These are phyloP conservation scores for Apoda limacodes DNA, from an alignment of 2,888 invertebrate species.

Conservation along the genomic window DNA sequence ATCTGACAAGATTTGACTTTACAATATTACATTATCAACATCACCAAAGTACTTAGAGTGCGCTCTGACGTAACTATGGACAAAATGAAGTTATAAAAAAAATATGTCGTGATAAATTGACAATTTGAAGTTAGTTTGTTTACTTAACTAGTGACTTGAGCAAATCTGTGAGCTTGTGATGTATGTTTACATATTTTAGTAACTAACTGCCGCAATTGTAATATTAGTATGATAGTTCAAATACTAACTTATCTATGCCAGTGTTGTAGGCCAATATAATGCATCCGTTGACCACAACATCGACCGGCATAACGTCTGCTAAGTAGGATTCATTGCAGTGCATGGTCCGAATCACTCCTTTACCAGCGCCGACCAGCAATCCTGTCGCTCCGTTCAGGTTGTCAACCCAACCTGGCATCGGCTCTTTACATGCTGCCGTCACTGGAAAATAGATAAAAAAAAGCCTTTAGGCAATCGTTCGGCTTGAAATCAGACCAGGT, in stretches of 20 bases:
- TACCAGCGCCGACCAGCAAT: constrained; percentile 81
- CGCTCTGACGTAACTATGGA: no score
- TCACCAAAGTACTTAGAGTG: no score
- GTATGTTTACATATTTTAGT: no score
- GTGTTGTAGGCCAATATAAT: constrained; percentile 79
- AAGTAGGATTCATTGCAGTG: constrained; percentile 73
- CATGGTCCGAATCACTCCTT: constrained; percentile 88
- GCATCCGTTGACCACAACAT: constrained; percentile 82
- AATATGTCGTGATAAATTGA: no score
- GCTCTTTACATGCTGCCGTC: constrained; percentile 81
- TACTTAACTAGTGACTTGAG: no score
- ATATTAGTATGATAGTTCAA: no score
- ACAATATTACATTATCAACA: no score
- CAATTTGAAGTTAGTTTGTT: no score
- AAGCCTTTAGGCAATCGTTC: neutral
- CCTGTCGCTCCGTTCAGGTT: constrained; percentile 93
- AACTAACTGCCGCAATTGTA: no score
- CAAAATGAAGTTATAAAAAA: no score
- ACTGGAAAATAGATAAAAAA: constrained; percentile 64
- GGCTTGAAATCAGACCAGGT: neutral
- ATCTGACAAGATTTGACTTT: no score
- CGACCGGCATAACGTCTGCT: constrained; percentile 83
- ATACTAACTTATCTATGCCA: constrained; percentile 41
- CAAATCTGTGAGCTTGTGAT: no score
- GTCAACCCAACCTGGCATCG: constrained; percentile 90